phyloP scores from a whole-genome alignment of 2,797 vertebrate species.

The Sebastes dallii region DNA sequence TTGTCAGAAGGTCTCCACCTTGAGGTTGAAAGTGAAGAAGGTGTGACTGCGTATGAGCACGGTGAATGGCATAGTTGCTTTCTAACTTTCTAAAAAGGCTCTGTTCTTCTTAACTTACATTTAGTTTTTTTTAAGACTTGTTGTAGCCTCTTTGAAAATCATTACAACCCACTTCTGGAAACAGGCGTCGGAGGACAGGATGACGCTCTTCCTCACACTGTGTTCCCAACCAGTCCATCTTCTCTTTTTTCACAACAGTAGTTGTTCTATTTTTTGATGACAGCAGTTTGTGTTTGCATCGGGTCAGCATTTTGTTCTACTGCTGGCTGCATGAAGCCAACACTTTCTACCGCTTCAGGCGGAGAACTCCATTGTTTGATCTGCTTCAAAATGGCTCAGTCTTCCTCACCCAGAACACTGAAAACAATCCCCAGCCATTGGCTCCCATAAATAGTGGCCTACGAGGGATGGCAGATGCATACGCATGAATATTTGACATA shows the following conservation, averaged over 20 bases:
- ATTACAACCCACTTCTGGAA: slow-evolving; percentile 6
- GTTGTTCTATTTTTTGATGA: slow-evolving; percentile 50
- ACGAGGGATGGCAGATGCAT: not conserved
- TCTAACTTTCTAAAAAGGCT: no score
- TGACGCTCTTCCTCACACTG: slow-evolving; percentile 8
- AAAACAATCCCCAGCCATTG: slow-evolving; percentile 3
- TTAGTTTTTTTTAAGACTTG: not conserved
- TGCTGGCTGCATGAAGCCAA: slow-evolving; percentile 34
- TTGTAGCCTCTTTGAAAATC: slow-evolving; percentile 11
- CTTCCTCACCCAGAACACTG: slow-evolving; percentile 16
- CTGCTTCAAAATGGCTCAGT: slow-evolving; percentile 17
- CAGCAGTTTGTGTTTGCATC: slow-evolving; percentile 50
- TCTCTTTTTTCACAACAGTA: not conserved
- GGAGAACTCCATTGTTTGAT: slow-evolving; percentile 26
- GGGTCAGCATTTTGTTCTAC: slow-evolving; percentile 56
- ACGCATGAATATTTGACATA: not conserved
- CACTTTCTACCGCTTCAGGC: slow-evolving; percentile 35
- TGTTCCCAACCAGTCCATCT: slow-evolving; percentile 27
- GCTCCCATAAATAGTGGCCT: not conserved
- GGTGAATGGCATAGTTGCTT: no score
- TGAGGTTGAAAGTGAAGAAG: no score
- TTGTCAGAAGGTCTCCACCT: no score
- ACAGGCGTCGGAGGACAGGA: slow-evolving; percentile 4
- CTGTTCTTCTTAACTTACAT: no score
- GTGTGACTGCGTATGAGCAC: no score